Base-by-base conservation (phyloP, 2,797 vertebrate species). In the Luscinia luscinia region DNA sequence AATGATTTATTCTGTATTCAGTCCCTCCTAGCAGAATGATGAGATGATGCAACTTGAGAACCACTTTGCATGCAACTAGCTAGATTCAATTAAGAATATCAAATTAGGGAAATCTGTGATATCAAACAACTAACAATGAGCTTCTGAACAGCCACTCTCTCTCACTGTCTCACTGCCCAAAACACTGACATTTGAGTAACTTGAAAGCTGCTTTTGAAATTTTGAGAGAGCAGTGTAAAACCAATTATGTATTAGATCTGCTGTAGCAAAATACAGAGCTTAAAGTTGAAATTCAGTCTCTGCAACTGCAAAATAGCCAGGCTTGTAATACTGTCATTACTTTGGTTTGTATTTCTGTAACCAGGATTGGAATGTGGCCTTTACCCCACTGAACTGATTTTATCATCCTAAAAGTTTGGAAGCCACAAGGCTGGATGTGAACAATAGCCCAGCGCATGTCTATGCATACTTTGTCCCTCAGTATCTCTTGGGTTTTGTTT, bases 381-480 rank as follows among this genome's bases (percentile, higher is more conserved):
- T 89, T 94, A 70, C 55, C 69, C 92, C 67, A 84, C 48, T 81
- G 67, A 81, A 88, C 79, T 96, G 94, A 89, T 93, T 67, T 41
- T 92, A 92, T 93, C 85, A 2, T 87, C 59, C 58, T 41, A 46
- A 76, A 91, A 86, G 22, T 88, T 84, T 96, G 82, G 59, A 89
- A 93, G 85, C 79, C 91, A 81, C 76, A 93, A 66, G 62, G 27
- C 73, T 81, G 82, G 79, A 86, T 83, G 58, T 59, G 91, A 94
- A 95, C 95, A 96, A 95, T 94, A 93, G 92, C 40, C 45, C 19
- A 94, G 75, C 73, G 81, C 84, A 92, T 95, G 94, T 74, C 82
- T 87, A 34, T 0, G 0, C 87, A 69, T 96, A 78, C 36, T 96
- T 95, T 81, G 62, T 57, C 67, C 43, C 36, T 81, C 73, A 76